Base-by-base conservation (phyloP, 1,140 invertebrate species). In the Papilio dardanus region DNA sequence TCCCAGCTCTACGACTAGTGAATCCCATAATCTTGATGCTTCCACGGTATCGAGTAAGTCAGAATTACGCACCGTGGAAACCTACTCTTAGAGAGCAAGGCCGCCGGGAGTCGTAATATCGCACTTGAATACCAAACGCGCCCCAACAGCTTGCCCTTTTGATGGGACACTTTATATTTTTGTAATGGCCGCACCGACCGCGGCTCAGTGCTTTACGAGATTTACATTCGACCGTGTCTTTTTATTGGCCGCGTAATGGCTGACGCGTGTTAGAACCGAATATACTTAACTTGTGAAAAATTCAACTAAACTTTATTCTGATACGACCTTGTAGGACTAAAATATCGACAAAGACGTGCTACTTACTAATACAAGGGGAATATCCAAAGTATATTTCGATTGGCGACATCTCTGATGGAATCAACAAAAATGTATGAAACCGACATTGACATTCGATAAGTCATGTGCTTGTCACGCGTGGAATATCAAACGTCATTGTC, bases 131-230 rank as follows among this genome's bases (percentile, higher is more conserved):
- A 86, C 88, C 86, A 87, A 92, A 89, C 86, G 84, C 80, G 80
- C 77, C 62, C 82, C 78, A 77, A 85, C 85, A 67, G 81, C 80
- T 81, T 83, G 87, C 83, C 84, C 84, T 88, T 85, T 90, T 87
- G 85, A 90, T 90, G 89, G 88, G 90, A 93, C 91, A 93, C 83
- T 92, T 92, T 88, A 87, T 87, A 87, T 90, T 87, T 88, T 90
- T 83, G 81, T 88, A 91, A 91, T 84, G 86, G 86, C 86, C 76
- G 75, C 73, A 74, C 78, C 82, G 71, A 84, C 84, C 82, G 84
- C 84, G 77, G 68, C 79, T 84, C 79, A 85, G 77, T 82, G 79
- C 82, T 84, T 89, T 88, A 90, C 86, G 88, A 85, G 87, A 89
- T 87, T 91, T 91, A 91, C 87, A 91, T 91, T 90, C 85, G 83